Evolutionary conservation across 1,140 invertebrate genomes (phyloP), one percentile per base, ranked within the genome.

Genomic region (Drosophila sproati): DNA sequence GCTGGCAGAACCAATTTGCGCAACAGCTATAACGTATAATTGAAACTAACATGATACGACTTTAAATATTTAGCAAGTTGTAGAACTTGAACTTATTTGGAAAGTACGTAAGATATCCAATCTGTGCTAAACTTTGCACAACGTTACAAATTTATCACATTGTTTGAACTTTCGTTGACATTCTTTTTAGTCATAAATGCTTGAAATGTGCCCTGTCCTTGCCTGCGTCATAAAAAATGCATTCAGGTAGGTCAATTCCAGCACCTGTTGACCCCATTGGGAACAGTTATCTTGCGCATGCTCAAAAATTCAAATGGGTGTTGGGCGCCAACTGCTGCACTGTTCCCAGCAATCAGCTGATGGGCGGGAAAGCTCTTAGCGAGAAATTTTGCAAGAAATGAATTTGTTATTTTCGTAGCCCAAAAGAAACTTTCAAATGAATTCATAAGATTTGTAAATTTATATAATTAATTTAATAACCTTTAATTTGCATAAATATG

Each of bases 401-500:
- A 12, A 41, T 56, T 20, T 20, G 1, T 20, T 20, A 20, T 20
- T 20, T 20, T 20, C 20, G 20, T 20, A 20, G 20, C 20, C 20
- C 20, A 20, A 20, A 20, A 20, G 20, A 20, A 20, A 20, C 20
- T 20, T 20, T 20, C 20, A 20, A 20, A 20, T 20, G 20, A 20
- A 20, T 20, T 20, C 20, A 20, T 20, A 20, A 20, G 20, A 20
- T 20, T 20, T 54, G 20, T 45, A 37, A 55, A 31, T 51, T 70
- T 61, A 51, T 67, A 57, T 68, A 73, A 70, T 72, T 66, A 57
- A 73, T 80, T 74, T 78, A 87, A 80, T 88, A 87, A 87, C 83
- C 70, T 72, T 87, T 87, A 88, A 87, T 74, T 87, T 74, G 85
- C 83, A 88, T 80, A 72, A 70, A 72, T 74, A 88, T 88, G 83